These are phyloP conservation scores for Sitodiplosis mosellana DNA, from an alignment of 1,140 invertebrate genomes.

Conservation along the genomic window DNA sequence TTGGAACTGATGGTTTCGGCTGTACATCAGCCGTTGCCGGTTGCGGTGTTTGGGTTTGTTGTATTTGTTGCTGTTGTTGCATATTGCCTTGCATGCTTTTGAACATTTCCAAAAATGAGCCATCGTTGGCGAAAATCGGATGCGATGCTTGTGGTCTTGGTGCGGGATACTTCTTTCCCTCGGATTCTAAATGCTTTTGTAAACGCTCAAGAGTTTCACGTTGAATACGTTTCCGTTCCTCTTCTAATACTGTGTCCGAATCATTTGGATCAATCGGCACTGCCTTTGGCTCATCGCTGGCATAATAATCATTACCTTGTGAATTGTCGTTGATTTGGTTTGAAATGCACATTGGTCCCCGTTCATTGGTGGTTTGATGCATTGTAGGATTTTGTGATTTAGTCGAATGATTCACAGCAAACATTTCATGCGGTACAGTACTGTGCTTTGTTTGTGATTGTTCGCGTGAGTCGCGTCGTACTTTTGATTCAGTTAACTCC, in stretches of 20 bases:
- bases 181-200: constrained; percentile 16
- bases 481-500: too few relatives aligned
- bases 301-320: neutral
- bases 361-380: too few relatives aligned
- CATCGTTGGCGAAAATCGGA: constrained; percentile 59
- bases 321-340: constrained; percentile 2
- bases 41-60: neutral
- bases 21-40: neutral
- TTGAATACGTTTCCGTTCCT: constrained; percentile 22
- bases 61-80: constrained; percentile 8
- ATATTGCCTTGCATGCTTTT: constrained; percentile 63
- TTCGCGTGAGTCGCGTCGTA: too few relatives aligned
- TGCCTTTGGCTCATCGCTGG: constrained; percentile 1
- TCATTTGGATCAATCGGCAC: constrained; percentile 7
- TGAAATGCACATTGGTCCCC: neutral
- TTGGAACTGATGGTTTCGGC: constrained; percentile 24
- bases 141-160: constrained; percentile 18
- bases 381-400: too few relatives aligned
- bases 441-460: too few relatives aligned
- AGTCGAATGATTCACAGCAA: too few relatives aligned
- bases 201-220: constrained; percentile 23
- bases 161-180: constrained; percentile 24
- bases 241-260: constrained; percentile 15
- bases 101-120: constrained; percentile 75
- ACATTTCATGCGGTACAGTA: too few relatives aligned